Percentiles rank a stretch among this genome's conserved stretches.
These are phyloP conservation scores for Balaeniceps rex DNA, from an alignment of 2,113 vertebrate species.

Conservation along the genomic window DNA sequence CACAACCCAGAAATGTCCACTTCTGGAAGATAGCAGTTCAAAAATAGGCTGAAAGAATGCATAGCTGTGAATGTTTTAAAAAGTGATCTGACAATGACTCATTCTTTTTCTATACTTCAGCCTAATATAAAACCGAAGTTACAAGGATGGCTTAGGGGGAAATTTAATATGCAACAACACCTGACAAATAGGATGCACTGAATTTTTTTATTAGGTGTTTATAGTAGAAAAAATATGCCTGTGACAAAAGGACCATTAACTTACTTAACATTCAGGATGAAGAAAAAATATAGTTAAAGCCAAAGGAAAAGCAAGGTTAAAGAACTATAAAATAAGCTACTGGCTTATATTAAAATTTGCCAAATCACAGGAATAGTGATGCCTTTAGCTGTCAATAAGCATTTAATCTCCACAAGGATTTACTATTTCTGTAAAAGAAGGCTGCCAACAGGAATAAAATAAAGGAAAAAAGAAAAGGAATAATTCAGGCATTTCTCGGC, in stretches of 20 bases:
- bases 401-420: background rate
- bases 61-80: background rate
- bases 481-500: background rate
- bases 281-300: background rate
- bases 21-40: background rate
- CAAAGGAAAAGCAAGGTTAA: background rate
- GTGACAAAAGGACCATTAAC: background rate
- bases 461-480: background rate
- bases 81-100: background rate
- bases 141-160: background rate
- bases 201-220: background rate
- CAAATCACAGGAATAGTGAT: background rate
- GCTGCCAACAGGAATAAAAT: background rate
- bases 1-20: background rate
- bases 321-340: background rate
- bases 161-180: background rate
- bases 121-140: background rate
- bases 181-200: background rate
- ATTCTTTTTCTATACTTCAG: background rate
- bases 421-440: background rate
- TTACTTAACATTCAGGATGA: background rate
- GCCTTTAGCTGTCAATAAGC: background rate
- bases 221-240: background rate
- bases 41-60: background rate
- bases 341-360: constrained; percentile 3